Base-by-base conservation (phyloP, 1,140 invertebrate genomes). In the Magallana angulata region DNA sequence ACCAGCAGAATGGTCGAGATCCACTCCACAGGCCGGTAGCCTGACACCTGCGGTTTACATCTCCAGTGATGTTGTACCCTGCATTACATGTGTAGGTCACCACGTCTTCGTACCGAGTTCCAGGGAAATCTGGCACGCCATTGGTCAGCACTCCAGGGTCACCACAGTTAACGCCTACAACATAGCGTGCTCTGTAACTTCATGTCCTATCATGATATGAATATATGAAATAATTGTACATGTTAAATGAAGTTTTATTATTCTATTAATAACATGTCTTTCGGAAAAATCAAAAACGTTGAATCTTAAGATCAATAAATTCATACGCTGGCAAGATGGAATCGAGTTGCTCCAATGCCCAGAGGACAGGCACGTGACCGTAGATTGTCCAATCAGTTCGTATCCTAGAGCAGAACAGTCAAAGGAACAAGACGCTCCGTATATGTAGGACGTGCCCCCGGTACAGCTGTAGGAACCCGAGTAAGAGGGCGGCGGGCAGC, bases 101-200 rank as follows among this genome's bases (percentile, higher is more conserved):
- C 2, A 18, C 76, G 6, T 64, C 24, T n/a, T 59, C 80, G 80
- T 88, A 89, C 3, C 68, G 71, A 59, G 76, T 87, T 18, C 60
- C 58, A 30, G 57, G 76, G 6, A 81, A 84, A 57, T 57, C 48
- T 7, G 59, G 24, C 48, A 30, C 9, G 5, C 88, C 90, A 86
- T 88, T 76, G 16, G 59, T 64, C 18, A 91, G 58, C 12, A 64
- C n/a, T 9, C 87, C 85, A 1, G 90, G 90, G 58, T 64, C n/a
- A 11, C 90, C 88, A 86, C 90, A 91, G 8, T 84, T 89, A 14
- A 91, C 81, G 3, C 82, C 88, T 91, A 30, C 36, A 85, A 48
- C 36, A 48, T 4, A 48, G 36, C 2, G 3, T 4, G 36, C 36
- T 48, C 36, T 2, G 36, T 48, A 48, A 48, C 36, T 48, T 4